These are phyloP conservation scores for Eulacestoma nigropectus DNA, from an alignment of 2,113 vertebrate genomes.

Conservation along the genomic window DNA sequence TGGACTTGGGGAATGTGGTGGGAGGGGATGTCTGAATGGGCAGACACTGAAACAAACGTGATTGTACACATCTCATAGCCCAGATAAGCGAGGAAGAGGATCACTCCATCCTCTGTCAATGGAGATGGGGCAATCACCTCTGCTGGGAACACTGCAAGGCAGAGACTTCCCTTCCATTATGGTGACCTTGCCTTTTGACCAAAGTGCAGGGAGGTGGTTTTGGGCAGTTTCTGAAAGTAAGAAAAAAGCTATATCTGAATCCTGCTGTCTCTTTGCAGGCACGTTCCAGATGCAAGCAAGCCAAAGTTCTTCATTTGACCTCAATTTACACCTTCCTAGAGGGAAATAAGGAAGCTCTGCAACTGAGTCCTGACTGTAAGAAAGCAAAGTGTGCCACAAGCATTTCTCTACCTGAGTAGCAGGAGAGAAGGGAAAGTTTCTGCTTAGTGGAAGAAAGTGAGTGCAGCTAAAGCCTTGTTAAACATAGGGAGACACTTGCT, in stretches of 20 bases:
- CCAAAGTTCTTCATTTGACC: background rate
- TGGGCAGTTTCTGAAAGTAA: background rate
- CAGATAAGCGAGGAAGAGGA: background rate
- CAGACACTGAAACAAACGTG: fast-evolving
- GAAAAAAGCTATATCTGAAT: background rate
- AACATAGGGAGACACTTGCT: background rate
- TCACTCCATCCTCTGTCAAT: fast-evolving
- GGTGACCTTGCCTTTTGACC: background rate
- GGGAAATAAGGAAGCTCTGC: background rate
- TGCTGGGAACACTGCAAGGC: background rate
- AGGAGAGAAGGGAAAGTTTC: background rate
- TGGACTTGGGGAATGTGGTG: background rate
- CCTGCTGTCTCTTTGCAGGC: background rate
- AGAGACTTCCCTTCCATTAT: background rate
- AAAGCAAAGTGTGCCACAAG: background rate
- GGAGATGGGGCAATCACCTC: background rate
- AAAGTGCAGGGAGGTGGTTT: background rate
- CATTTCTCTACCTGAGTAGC: background rate
- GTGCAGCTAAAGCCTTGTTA: background rate
- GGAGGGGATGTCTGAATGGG: background rate
- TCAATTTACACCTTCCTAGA: background rate
- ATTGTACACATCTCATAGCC: background rate
- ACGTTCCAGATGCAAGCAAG: background rate
- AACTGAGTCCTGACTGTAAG: background rate
- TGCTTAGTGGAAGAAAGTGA: background rate